Percentiles rank a stretch among this genome's conserved stretches.
These are phyloP conservation scores for Argopecten irradians DNA, from an alignment of 1,140 invertebrate species.

Conservation along the genomic window DNA sequence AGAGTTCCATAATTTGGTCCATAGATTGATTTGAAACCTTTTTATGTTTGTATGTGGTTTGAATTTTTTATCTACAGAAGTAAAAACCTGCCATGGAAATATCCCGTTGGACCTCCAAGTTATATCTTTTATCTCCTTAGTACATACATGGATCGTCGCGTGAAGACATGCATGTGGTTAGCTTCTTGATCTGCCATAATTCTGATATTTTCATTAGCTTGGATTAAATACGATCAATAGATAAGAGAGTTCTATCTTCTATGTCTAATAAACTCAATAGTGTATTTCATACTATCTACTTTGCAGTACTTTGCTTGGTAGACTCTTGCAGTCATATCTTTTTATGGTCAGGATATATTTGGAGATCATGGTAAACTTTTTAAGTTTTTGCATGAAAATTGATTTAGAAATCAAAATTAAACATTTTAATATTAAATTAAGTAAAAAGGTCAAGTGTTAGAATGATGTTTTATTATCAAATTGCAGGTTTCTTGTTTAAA, in stretches of 20 bases:
- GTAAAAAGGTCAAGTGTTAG: too few species aligned
- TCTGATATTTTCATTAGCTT: not conserved
- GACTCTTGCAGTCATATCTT: too few species aligned
- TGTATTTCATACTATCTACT: too few species aligned
- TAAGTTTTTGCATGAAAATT: too few species aligned
- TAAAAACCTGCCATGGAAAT: not conserved
- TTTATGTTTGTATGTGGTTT: not conserved
- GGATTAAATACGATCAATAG: not conserved
- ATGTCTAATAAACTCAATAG: too few species aligned
- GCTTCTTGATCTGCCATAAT: not conserved
- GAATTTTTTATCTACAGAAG: not conserved
- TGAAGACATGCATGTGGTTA: not conserved
- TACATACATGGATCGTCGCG: not conserved
- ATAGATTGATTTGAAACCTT: not conserved
- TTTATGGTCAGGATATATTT: too few species aligned
- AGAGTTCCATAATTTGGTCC: not conserved
- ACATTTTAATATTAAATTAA: too few species aligned
- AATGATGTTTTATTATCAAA: too few species aligned
- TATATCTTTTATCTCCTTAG: not conserved
- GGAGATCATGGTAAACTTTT: too few species aligned
- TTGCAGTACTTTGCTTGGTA: too few species aligned
- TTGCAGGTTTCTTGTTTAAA: too few species aligned
- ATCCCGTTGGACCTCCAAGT: not conserved
- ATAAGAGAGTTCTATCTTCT: not conserved
- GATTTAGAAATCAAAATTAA: too few species aligned